Percentiles rank a stretch among this genome's conserved stretches.
Evolutionary conservation across 2,888 invertebrate species (phyloP).

Genomic region (Drosophila siamana): DNA sequence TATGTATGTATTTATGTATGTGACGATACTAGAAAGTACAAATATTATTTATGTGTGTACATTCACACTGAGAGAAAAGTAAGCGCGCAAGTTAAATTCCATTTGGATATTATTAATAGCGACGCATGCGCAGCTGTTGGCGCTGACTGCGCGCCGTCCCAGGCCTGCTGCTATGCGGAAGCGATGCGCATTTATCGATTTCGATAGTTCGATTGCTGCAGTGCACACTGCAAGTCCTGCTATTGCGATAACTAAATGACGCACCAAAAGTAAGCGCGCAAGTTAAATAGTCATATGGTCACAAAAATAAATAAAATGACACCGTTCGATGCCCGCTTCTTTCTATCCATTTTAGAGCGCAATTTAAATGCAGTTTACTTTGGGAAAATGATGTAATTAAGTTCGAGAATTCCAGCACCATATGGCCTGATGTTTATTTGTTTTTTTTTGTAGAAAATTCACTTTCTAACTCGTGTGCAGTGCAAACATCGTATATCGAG

Average conservation of each 20-base stretch:
- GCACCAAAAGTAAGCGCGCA: too few relatives aligned
- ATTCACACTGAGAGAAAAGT: background rate
- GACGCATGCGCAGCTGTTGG: conserved; percentile 43
- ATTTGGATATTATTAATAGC: too few relatives aligned
- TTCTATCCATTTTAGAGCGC: background rate
- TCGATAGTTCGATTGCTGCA: conserved; percentile 2
- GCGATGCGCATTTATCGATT: conserved; percentile 20
- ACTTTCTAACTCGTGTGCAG: conserved; percentile 20
- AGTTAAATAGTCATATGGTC: too few relatives aligned
- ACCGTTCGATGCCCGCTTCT: too few relatives aligned
- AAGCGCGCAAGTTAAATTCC: too few relatives aligned
- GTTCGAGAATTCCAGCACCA: background rate
- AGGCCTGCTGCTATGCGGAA: conserved; percentile 45
- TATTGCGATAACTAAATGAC: conserved; percentile 2
- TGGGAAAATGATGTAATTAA: background rate
- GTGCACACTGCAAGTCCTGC: background rate
- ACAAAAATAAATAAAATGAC: too few relatives aligned
- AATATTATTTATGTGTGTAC: background rate
- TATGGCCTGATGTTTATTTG: conserved; percentile 14
- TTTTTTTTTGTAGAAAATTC: background rate
- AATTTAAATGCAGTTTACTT: background rate
- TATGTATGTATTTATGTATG: background rate
- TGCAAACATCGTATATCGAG: conserved; percentile 2
- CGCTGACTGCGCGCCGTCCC: too few relatives aligned
- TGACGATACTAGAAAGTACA: background rate